Evolutionary conservation across 2,797 vertebrate genomes (phyloP).

Genomic region (Urocyon cinereoargenteus): DNA sequence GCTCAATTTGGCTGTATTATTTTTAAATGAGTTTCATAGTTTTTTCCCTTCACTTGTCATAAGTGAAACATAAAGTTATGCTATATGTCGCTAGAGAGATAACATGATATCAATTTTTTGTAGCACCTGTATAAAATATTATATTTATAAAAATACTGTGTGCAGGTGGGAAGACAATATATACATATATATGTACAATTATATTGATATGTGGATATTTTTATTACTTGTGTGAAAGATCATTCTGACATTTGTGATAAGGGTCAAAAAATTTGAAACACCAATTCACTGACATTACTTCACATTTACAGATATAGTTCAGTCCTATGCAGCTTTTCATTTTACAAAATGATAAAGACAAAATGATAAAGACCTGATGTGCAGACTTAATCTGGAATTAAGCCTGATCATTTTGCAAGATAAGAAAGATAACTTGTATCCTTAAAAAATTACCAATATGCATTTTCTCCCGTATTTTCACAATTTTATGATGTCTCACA

Average conservation of each 20-base stretch:
- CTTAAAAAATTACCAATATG: not conserved
- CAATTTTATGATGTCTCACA: not conserved
- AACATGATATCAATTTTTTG: not conserved
- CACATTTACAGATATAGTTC: not conserved
- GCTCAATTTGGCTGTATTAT: not conserved
- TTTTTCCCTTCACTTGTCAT: not conserved
- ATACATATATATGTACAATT: not conserved
- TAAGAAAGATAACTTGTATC: not conserved
- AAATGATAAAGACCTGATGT: not conserved
- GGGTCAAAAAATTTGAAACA: not conserved
- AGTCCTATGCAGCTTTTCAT: not conserved
- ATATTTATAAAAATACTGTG: not conserved
- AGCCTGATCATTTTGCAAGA: not conserved
- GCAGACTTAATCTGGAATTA: constrained; percentile 11
- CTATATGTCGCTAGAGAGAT: not conserved
- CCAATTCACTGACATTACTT: not conserved
- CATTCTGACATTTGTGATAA: not conserved
- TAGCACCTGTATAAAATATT: not conserved
- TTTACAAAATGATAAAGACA: not conserved
- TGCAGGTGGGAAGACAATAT: not conserved
- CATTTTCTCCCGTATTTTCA: not conserved
- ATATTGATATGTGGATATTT: not conserved
- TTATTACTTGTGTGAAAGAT: not conserved
- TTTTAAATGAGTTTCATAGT: not conserved
- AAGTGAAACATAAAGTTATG: not conserved